Base-by-base conservation (phyloP, 1,140 invertebrate species). In the Holotrichia oblita region DNA sequence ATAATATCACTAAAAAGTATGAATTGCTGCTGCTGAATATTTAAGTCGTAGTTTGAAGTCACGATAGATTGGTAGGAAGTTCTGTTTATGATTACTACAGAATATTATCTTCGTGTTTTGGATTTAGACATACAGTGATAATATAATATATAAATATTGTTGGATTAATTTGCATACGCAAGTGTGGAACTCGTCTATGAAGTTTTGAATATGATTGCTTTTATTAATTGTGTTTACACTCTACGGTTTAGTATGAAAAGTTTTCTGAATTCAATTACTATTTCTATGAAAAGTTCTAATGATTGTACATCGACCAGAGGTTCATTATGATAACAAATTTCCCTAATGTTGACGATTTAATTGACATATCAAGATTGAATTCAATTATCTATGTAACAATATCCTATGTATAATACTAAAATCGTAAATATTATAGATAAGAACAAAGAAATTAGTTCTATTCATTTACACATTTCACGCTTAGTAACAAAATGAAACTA, bases 301-400 rank as follows among this genome's bases (percentile, higher is more conserved):
- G 61, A 64, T 64, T 64, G 61, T 64, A 64, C 61, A 64, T 64
- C 17, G 61, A 64, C 61, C 61, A 64, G 61, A 64, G 61, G 61
- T 64, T 64, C 61, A 20, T 17, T 6, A 9, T 17, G 61, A 64
- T 64, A 64, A 61, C 20, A 61, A n/a, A 27, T 64, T 64, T 64
- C 61, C 61, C 61, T 64, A 64, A 64, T 64, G 4, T 64, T 64
- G 17, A 64, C 61, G 61, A 20, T 64, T 64, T 64, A 64, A 64
- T 64, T 64, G 61, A 64, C 61, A 64, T 64, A 64, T 64, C 17
- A 64, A 64, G 61, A 64, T 64, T 64, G 61, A 64, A 64, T 64
- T 64, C n/a, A n/a, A n/a, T n/a, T n/a, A n/a, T n/a, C n/a, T n/a
- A n/a, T n/a, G n/a, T n/a, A n/a, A n/a, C n/a, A 27, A 64, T 64